Evolutionary conservation across 2,113 vertebrate genomes (phyloP).

Genomic region (Gulo gulo): DNA sequence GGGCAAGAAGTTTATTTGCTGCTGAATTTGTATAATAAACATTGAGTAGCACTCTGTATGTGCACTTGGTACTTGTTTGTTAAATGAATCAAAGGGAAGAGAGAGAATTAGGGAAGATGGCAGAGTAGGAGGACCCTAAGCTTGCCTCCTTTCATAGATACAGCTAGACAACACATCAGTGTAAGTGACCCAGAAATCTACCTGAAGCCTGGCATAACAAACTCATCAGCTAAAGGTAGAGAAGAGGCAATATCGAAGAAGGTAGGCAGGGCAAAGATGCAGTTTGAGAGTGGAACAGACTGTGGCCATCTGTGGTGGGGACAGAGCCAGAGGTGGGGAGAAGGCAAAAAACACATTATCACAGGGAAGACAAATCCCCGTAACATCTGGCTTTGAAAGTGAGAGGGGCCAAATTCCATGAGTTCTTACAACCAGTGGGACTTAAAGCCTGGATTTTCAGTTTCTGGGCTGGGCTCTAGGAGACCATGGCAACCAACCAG

Average conservation of each 20-base stretch:
- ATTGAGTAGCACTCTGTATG: not conserved
- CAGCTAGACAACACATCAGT: not conserved
- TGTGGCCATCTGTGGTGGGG: not conserved
- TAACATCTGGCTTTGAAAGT: not conserved
- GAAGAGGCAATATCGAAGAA: not conserved
- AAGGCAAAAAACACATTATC: not conserved
- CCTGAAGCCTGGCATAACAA: not conserved
- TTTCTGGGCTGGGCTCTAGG: not conserved
- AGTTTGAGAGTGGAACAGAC: not conserved
- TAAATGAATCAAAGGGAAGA: not conserved
- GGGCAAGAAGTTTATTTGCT: not conserved
- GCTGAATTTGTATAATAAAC: not conserved
- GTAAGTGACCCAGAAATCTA: not conserved
- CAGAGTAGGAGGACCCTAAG: not conserved
- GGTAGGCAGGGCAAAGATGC: not conserved
- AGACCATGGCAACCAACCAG: not conserved
- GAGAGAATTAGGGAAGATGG: not conserved
- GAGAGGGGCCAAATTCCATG: not conserved
- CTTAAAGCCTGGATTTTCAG: not conserved
- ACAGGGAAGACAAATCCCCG: not conserved
- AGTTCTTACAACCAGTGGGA: not conserved
- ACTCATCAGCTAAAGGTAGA: not conserved
- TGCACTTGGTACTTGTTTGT: not conserved
- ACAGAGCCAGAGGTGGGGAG: not conserved
- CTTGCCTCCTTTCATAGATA: not conserved